These are phyloP conservation scores for Diadromus collaris DNA, from an alignment of 2,888 invertebrate species.

Conservation along the genomic window DNA sequence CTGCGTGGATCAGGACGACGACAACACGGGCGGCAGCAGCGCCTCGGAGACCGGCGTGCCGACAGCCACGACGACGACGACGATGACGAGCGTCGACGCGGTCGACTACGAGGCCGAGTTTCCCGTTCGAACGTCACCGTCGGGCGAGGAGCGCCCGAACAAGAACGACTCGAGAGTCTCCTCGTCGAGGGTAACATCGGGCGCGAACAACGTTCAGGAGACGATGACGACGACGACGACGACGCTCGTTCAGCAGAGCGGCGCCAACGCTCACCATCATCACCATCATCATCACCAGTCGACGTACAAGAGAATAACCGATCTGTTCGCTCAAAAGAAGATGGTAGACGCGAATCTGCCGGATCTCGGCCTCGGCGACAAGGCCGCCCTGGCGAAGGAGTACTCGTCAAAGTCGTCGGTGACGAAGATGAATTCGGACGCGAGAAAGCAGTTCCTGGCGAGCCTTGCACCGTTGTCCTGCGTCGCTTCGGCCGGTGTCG, in stretches of 20 bases:
- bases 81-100: slow-evolving; percentile 37
- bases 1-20: slow-evolving; percentile 89
- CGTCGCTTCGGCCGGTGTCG: slow-evolving; percentile 83
- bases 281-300: slow-evolving; percentile 77
- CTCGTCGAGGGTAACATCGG: slow-evolving; percentile 19
- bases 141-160: slow-evolving; percentile 83
- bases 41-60: slow-evolving; percentile 62
- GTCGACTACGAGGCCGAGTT: slow-evolving; percentile 71
- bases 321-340: slow-evolving; percentile 83
- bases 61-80: slow-evolving; percentile 34
- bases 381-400: slow-evolving; percentile 69
- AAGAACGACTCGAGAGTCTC: slow-evolving; percentile 39
- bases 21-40: slow-evolving; percentile 67
- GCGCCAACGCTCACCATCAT: slow-evolving; percentile 57
- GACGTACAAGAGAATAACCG: slow-evolving; percentile 85
- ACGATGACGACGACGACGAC: slow-evolving; percentile 52
- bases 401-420: slow-evolving; percentile 76
- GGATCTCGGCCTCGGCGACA: slow-evolving; percentile 82
- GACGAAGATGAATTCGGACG: slow-evolving; percentile 81
- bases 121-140: slow-evolving; percentile 84
- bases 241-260: slow-evolving; percentile 34
- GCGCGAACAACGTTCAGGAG: slow-evolving; percentile 52
- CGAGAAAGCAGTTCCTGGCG: slow-evolving; percentile 89
- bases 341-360: slow-evolving; percentile 76
- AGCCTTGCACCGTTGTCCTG: slow-evolving; percentile 90